Evolutionary conservation across 1,140 invertebrate genomes (phyloP).

Genomic region (Eriosoma lanigerum): DNA sequence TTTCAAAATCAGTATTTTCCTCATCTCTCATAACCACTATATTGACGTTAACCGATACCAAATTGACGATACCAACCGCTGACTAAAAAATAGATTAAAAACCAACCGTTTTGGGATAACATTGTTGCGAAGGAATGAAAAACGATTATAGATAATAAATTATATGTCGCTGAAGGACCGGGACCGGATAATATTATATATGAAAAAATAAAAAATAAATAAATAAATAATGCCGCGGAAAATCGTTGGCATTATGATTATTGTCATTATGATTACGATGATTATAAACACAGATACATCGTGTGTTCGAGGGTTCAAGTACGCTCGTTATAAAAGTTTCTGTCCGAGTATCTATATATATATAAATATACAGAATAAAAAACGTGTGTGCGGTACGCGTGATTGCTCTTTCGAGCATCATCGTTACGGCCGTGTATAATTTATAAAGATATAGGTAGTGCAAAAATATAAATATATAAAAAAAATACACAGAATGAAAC

Average conservation of each 20-base stretch:
- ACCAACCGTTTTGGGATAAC: too few relatives aligned
- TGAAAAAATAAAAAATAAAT: neutral
- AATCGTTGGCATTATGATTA: neutral
- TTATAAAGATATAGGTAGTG: neutral
- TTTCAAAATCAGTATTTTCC: too few relatives aligned
- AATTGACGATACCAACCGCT: too few relatives aligned
- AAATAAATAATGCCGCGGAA: neutral
- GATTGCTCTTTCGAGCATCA: conserved; percentile 40
- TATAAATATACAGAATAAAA: neutral
- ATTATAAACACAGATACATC: neutral
- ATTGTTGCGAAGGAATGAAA: too few relatives aligned
- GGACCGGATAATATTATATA: neutral
- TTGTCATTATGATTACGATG: neutral
- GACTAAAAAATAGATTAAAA: too few relatives aligned
- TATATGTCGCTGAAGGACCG: neutral
- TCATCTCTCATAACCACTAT: too few relatives aligned
- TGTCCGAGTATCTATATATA: conserved; percentile 34
- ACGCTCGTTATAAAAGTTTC: conserved; percentile 50
- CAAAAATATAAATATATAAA: conserved; percentile 10
- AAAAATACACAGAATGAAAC: neutral
- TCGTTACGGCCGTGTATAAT: neutral
- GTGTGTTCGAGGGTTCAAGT: conserved; percentile 8
- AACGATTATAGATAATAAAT: too few relatives aligned
- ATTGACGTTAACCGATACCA: too few relatives aligned
- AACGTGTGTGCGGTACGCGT: conserved; percentile 14